These are phyloP conservation scores for Pedetes capensis DNA, from an alignment of 2,113 vertebrate species.

Conservation along the genomic window DNA sequence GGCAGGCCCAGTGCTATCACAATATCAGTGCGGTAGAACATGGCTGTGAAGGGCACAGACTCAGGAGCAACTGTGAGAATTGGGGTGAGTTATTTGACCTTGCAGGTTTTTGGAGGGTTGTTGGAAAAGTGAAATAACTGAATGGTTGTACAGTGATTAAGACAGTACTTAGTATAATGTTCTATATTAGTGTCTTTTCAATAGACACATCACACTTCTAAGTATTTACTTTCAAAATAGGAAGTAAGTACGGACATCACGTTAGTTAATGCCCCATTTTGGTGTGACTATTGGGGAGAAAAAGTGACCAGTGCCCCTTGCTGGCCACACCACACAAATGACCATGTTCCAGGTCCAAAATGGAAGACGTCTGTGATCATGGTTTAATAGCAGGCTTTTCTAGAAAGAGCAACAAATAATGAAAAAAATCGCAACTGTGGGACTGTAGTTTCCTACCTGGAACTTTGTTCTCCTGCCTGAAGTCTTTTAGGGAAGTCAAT, in stretches of 20 bases:
- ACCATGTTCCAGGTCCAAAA: not conserved
- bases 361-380: not conserved
- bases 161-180: not conserved
- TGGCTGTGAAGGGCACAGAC: not conserved
- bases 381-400: not conserved
- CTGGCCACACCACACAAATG: accelerated
- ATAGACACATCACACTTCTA: not conserved
- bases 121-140: not conserved
- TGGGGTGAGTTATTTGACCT: not conserved
- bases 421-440: not conserved
- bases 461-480: not conserved
- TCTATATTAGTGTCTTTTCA: not conserved
- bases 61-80: not conserved
- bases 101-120: not conserved
- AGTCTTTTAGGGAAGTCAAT: not conserved
- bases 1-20: too few relatives aligned
- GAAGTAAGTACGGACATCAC: not conserved
- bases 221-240: not conserved
- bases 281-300: not conserved
- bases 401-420: not conserved
- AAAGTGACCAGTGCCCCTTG: accelerated
- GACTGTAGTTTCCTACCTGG: not conserved
- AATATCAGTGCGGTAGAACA: not conserved
- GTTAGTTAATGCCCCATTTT: too few relatives aligned
- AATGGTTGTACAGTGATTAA: not conserved